Conservation (phyloP, 2,888 invertebrate species). For the Amphipoea lucens region DNA sequence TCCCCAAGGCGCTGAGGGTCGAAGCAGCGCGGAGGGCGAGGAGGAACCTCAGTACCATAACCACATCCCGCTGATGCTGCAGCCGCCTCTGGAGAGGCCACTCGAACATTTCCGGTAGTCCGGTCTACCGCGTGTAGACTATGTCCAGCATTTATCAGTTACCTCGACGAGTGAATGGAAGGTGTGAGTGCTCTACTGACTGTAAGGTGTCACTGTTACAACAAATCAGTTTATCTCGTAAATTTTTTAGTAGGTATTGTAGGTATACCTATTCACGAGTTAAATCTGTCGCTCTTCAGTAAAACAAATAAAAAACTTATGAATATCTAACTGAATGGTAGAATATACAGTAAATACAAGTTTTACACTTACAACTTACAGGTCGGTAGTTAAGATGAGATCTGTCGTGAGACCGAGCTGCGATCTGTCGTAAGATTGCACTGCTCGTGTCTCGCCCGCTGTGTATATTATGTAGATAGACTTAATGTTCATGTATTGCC, state of each 20-base stretch:
- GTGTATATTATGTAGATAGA: conserved; percentile 50
- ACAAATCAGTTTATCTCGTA: background rate
- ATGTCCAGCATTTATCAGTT: conserved; percentile 59
- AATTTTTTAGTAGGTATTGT: background rate
- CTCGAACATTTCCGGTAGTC: conserved; percentile 85
- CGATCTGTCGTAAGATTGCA: conserved; percentile 37
- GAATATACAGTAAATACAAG: background rate
- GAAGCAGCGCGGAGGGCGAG: conserved; percentile 77
- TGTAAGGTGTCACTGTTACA: conserved; percentile 15
- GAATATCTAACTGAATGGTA: background rate
- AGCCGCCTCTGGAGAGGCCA: conserved; percentile 86
- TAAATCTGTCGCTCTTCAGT: background rate
- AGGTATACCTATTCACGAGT: background rate
- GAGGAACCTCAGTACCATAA: conserved; percentile 81
- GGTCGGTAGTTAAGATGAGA: conserved; percentile 35
- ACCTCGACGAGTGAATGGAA: conserved; percentile 45
- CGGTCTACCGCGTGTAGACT: conserved; percentile 19
- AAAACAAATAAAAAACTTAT: background rate
- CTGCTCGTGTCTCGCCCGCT: conserved; percentile 29
- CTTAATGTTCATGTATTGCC: conserved; percentile 76
- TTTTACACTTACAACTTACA: conserved; percentile 18
- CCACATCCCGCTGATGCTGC: conserved; percentile 86
- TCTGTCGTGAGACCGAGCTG: conserved; percentile 29
- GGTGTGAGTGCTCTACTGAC: conserved; percentile 17
- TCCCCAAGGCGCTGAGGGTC: conserved; percentile 83